Evolutionary conservation across 23 tunicate species (phyloP), one percentile per base, ranked within the genome.

Genomic region (Pegea sp.): DNA sequence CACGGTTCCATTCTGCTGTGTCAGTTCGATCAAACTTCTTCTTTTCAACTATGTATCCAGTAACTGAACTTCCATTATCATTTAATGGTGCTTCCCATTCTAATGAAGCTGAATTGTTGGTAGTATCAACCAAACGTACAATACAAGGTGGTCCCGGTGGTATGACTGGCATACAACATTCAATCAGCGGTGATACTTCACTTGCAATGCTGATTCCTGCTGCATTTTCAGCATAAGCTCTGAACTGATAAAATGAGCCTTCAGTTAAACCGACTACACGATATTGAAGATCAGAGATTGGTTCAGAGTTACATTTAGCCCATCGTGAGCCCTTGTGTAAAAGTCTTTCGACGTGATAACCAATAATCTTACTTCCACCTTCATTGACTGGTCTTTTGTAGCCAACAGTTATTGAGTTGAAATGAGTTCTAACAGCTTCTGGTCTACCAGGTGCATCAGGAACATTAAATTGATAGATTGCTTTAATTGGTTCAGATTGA

Each of bases 211-310:
- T 68, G 16, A 57, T 54, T 4, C 98, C 98, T 28, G 98, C 98
- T 29, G 98, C 91, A 66, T 89, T 89, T 49, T 71, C 90, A 27
- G 97, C 90, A 28, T 66, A 66, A 25, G 77, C 97, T 33, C 81
- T 61, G 72, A 88, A 88, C 44, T 88, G 90, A 59, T 88, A 88
- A 42, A 72, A 75, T 29, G 67, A 66, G 69, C 57, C 63, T 56
- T 66, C 68, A 26, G 68, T 65, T 20, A 88, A 28, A 16, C 77
- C 77, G 6, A 64, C 42, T 1, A 62, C 76, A 23, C 71, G 61
- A 64, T 52, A 89, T 3, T 76, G 81, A 52, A 66, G 69, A 54
- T 89, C 98, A n/a, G 91, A 77, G n/a, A 89, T 44, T 24, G 67
- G 69, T 34, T 69, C 63, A 30, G 60, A 66, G 67, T 89, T 89